Conservation (phyloP, 2,888 invertebrate species). For the Xanthorhoe spadicearia region DNA sequence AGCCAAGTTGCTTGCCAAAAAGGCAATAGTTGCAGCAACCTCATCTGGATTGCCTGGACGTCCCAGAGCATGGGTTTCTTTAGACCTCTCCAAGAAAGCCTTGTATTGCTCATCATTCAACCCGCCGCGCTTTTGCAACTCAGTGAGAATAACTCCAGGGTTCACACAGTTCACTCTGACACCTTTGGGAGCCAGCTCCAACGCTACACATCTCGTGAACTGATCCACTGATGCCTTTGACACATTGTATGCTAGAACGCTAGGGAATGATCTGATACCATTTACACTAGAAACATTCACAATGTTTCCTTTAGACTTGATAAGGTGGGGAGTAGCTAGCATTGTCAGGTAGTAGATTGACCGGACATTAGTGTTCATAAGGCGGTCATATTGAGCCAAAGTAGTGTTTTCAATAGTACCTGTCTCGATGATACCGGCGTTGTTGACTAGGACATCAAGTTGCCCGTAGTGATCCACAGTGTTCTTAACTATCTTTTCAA, state of each 20-base stretch:
- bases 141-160: slow-evolving; percentile 96
- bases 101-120: slow-evolving; percentile 92
- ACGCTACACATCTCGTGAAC: slow-evolving; percentile 95
- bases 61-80: slow-evolving; percentile 96
- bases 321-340: slow-evolving; percentile 93
- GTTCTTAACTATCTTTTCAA: slow-evolving; percentile 88
- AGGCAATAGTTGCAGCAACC: slow-evolving; percentile 95
- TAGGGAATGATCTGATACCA: slow-evolving; percentile 95
- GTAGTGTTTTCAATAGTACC: slow-evolving; percentile 94
- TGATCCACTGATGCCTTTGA: slow-evolving; percentile 98
- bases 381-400: slow-evolving; percentile 93
- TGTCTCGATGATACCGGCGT: slow-evolving; percentile 93
- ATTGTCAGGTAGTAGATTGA: slow-evolving; percentile 93
- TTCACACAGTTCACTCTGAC: slow-evolving; percentile 96
- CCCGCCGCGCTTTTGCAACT: slow-evolving; percentile 94
- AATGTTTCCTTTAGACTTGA: slow-evolving; percentile 93
- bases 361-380: slow-evolving; percentile 96
- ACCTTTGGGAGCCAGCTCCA: slow-evolving; percentile 92
- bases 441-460: slow-evolving; percentile 94
- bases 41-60: slow-evolving; percentile 93
- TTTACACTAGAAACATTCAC: slow-evolving; percentile 98
- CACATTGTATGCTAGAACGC: slow-evolving; percentile 95
- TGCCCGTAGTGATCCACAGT: slow-evolving; percentile 90
- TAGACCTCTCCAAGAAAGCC: slow-evolving; percentile 92
- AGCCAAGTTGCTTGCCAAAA: slow-evolving; percentile 94